Conservation (phyloP, 2,113 vertebrate genomes). For the Condylura cristata region DNA sequence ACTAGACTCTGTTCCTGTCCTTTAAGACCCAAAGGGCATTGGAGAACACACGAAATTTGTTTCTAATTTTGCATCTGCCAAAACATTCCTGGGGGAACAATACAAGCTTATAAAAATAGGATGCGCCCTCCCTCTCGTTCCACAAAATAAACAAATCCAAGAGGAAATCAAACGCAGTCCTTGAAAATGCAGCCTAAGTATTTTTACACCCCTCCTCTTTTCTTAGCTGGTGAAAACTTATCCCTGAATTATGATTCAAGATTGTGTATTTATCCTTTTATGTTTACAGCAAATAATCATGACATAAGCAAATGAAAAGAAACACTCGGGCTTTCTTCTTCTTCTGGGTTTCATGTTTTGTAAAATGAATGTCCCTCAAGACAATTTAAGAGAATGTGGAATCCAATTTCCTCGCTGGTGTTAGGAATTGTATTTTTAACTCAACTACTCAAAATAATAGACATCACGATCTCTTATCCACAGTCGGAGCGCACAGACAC, state of each 20-base stretch:
- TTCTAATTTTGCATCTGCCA: conserved; percentile 95
- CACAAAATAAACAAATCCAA: conserved; percentile 92
- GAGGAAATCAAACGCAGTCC: conserved; percentile 84
- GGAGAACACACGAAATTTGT: conserved; percentile 94
- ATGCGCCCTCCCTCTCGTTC: conserved; percentile 83
- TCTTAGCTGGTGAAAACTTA: conserved; percentile 61
- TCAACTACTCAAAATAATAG: conserved; percentile 34
- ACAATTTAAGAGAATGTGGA: not conserved
- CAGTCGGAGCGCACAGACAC: not conserved
- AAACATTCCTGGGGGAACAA: conserved; percentile 88
- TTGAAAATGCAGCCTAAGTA: conserved; percentile 73
- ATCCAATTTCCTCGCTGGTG: not conserved
- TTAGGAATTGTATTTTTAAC: conserved; percentile 57
- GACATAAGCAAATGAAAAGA: conserved; percentile 43
- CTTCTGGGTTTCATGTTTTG: not conserved
- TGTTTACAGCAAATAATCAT: conserved; percentile 50
- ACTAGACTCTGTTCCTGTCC: conserved; percentile 87
- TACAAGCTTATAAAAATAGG: conserved; percentile 85
- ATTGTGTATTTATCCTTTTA: conserved; percentile 1
- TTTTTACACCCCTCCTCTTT: conserved; percentile 73
- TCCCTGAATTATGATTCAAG: conserved; percentile 5
- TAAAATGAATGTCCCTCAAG: conserved; percentile 52
- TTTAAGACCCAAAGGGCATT: conserved; percentile 88
- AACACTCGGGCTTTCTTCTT: conserved; percentile 15
- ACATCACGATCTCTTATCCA: not conserved